A percentile compares a stretch with the other conserved stretches of the same genome.
Evolutionary conservation across 2,797 vertebrate genomes (phyloP).

Genomic region (Lepidocolaptes lacrymiger): DNA sequence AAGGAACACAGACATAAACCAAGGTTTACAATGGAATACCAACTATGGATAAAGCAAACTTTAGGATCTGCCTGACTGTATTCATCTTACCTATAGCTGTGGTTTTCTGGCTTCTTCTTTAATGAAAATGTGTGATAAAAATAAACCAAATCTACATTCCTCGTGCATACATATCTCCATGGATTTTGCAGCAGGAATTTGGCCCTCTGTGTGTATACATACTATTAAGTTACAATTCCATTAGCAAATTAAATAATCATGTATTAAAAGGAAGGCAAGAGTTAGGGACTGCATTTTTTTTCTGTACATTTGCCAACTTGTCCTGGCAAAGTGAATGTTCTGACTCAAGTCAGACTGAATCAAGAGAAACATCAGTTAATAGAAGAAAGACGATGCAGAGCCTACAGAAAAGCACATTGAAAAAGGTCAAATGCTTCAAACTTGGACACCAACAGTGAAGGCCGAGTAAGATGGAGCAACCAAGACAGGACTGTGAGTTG

Average conservation of each 20-base stretch:
- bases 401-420: not conserved
- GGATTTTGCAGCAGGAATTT: constrained; percentile 39
- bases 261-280: not conserved
- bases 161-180: not conserved
- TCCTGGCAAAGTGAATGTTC: constrained; percentile 7
- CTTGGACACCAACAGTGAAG: not conserved
- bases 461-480: not conserved
- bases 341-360: constrained; percentile 4
- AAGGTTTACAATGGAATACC: constrained; percentile 15
- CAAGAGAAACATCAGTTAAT: constrained; percentile 5
- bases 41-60: not conserved
- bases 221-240: constrained; percentile 29
- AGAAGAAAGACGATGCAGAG: not conserved
- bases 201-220: not conserved
- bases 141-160: constrained; percentile 49
- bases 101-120: constrained; percentile 42
- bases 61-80: not conserved
- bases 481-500: not conserved
- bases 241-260: constrained; percentile 60
- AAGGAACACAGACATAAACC: constrained; percentile 7
- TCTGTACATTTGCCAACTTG: constrained; percentile 22
- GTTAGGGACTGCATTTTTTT: constrained; percentile 12
- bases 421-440: not conserved
- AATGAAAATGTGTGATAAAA: constrained; percentile 53
- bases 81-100: constrained; percentile 11